phyloP scores from a whole-genome alignment of 2,797 vertebrate genomes.

The Gadopsis bispinosus region DNA sequence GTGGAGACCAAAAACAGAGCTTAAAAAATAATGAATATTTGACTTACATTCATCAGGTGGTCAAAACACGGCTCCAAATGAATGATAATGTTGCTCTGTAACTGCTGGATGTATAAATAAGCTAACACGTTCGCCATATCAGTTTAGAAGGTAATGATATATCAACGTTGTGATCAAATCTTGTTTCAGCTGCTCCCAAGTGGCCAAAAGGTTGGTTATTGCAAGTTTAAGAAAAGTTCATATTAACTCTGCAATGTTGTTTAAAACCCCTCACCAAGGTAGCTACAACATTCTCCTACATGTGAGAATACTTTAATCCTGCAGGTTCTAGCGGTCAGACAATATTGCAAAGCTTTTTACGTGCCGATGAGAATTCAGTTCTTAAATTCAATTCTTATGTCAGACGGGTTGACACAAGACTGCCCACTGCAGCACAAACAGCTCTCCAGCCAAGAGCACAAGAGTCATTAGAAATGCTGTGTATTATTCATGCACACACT shows the following conservation, averaged over 20 bases:
- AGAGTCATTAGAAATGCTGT: conserved; percentile 71
- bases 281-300: not conserved
- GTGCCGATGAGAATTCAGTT: conserved; percentile 38
- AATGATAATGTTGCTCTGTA: not conserved
- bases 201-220: not conserved
- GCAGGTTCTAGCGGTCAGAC: conserved; percentile 30
- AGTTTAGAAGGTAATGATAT: not conserved
- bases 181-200: not conserved
- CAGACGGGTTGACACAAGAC: conserved; percentile 52
- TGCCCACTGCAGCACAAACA: conserved; percentile 64
- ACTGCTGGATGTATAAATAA: not conserved
- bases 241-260: not conserved
- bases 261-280: conserved; percentile 4
- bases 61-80: not conserved
- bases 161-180: not conserved
- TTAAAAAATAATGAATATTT: not conserved
- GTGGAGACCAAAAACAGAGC: not conserved
- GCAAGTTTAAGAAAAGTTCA: not conserved
- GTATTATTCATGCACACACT: conserved; percentile 74
- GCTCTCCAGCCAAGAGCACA: conserved; percentile 53
- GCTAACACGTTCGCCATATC: not conserved
- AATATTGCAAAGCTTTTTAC: conserved; percentile 50
- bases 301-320: conserved; percentile 6
- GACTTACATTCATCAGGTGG: not conserved
- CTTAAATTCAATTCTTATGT: conserved; percentile 30